Evolutionary conservation across 2,113 vertebrate genomes (phyloP), one percentile per base, ranked within the genome.

Genomic region (Aegypius monachus): DNA sequence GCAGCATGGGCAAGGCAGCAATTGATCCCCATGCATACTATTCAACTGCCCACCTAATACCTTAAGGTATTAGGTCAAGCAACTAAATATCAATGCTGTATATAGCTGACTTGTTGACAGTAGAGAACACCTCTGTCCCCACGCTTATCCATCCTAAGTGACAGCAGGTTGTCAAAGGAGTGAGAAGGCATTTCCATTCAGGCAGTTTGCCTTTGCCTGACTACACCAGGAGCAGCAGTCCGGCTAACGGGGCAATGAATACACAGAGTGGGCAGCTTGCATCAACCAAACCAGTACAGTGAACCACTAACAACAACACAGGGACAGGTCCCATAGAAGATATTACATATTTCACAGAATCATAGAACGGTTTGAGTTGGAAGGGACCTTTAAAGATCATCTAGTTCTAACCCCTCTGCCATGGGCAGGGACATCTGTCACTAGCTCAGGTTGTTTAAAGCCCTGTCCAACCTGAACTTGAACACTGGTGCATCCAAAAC

Each of bases 251-350:
- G 29, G 19, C 55, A 58, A n/a, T 9, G 52, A 45, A 43, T 11
- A 36, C n/a, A 48, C 11, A n/a, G 21, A 36, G 12, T 1, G 1
- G 10, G 19, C 13, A 20, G 62, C 23, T 74, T 3, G 1, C 26
- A 52, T 68, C 62, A 79, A 86, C 9, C 53, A 63, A 63, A 65
- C n/a, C 40, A 26, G 16, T 20, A 36, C 16, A 27, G 36, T 13
- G 11, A 91, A 50, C 34, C 25, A 66, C 20, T 50, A 55, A 50
- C 34, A 40, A 15, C 26, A 68, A 6, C 13, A 32, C 5, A 13
- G 22, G 31, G 38, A 45, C 6, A 23, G 36, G 29, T 78, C 34
- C 47, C 47, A 55, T 16, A 67, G 47, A 50, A 72, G 22, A 52
- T 17, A 56, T 34, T 34, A 50, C 1, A 5, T 45, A 38, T 55